A percentile compares a stretch with the other conserved stretches of the same genome.
These are phyloP conservation scores for Diplodus puntazzo DNA, from an alignment of 2,797 vertebrate genomes.

Conservation along the genomic window DNA sequence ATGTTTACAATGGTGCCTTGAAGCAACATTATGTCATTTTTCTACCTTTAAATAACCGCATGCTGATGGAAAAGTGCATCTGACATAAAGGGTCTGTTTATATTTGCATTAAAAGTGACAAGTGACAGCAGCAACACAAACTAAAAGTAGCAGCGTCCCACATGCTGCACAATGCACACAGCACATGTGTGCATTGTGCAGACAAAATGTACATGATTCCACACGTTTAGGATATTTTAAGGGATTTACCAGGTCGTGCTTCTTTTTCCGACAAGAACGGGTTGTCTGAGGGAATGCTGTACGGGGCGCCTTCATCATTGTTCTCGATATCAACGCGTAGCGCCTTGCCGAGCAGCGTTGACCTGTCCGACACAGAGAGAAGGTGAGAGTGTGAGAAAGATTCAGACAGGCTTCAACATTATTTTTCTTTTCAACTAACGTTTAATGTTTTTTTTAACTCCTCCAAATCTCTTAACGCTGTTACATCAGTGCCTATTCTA, in stretches of 20 bases:
- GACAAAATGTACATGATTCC: neutral
- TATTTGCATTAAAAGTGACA: no score
- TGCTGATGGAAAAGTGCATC: no score
- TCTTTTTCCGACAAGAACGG: constrained; percentile 84
- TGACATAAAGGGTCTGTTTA: no score
- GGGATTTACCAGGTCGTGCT: constrained; percentile 72
- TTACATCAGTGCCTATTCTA: neutral
- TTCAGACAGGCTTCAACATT: neutral
- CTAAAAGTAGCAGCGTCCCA: no score
- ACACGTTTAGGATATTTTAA: neutral
- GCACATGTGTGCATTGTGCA: neutral
- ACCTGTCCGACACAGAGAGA: constrained; percentile 70
- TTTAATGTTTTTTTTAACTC: neutral
- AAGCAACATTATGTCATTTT: no score
- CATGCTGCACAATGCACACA: no score
- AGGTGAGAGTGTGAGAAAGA: neutral
- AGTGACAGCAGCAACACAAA: no score
- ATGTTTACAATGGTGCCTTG: neutral
- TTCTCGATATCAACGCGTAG: constrained; percentile 85
- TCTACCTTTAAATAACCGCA: no score
- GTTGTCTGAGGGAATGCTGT: constrained; percentile 88
- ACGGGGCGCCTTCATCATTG: constrained; percentile 82
- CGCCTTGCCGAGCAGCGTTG: constrained; percentile 86
- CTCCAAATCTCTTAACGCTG: neutral
- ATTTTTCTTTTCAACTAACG: neutral